Base-by-base conservation (phyloP, 2,888 invertebrate genomes). In the Hirtodrosophila cameraria region DNA sequence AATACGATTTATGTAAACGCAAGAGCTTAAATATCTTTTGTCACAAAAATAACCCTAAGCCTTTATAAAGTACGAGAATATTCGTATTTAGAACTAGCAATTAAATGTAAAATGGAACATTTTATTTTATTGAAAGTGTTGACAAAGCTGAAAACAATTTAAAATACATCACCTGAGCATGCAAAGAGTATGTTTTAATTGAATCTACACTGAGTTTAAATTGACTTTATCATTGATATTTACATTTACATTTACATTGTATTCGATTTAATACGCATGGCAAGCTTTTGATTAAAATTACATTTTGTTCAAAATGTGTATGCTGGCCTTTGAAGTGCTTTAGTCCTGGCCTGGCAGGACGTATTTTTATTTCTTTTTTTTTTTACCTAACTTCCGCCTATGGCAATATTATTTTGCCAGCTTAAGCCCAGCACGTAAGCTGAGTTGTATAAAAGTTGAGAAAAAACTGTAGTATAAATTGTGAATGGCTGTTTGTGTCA, bases 301-400 rank as follows among this genome's bases (percentile, higher is more conserved):
- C 27, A 36, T 72, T 36, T 48, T 9, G 35, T 39, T 52, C 7
- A 31, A 48, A 43, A 27, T 52, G 39, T 60, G 35, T 39, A 11
- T 11, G 20, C 27, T 41, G 12, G 7, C 46, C 67, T 86, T 86
- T 82, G 75, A 79, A 82, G 83, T 74, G 35, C 13, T 11, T 15
- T 30, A 25, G 16, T 2, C 2, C 20, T n/a, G 15, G 33, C 25
- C 13, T 4, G 8, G 15, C 25, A 36, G 28, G 33, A 4, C 15
- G 5, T 16, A 6, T 11, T 4, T n/a, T 31, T n/a, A n/a, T n/a
- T n/a, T n/a, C n/a, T 25, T 3, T 6, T 23, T 5, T 13, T 5
- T 12, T 15, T 11, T 25, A 20, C 13, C 28, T 11, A 27, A 15
- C 18, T 42, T 36, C n/a, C 18, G 15, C n/a, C n/a, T 28, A 11